Evolutionary conservation across 2,113 vertebrate species (phyloP), one percentile per base, ranked within the genome.

Genomic region (Xiphophorus maculatus): DNA sequence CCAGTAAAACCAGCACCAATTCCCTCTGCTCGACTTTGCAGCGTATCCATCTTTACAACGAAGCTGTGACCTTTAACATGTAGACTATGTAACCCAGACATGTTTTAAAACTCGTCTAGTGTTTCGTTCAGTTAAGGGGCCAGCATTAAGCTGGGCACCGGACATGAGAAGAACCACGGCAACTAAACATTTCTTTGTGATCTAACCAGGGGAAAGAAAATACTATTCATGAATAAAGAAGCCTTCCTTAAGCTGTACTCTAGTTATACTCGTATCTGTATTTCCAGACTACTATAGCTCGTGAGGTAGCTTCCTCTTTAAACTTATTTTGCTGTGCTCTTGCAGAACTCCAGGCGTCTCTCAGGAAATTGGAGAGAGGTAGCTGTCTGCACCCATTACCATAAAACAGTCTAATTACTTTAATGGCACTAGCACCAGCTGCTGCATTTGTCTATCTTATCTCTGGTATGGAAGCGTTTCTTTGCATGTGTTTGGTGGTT

Each of bases 341-440:
- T 87, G 88, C 93, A 95, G 94, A 93, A 89, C 70, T 93, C 94
- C 80, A 89, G 95, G 75, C 92, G 93, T 87, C 91, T 94, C 77
- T 63, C 93, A 83, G 93, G 93, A 77, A 95, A 94, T 91, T 95
- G 94, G 95, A 93, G 95, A 95, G 95, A 95, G 95, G 95, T 95
- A 95, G 88, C 79, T 74, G 87, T 88, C 86, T 88, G 79, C 74
- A 82, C 74, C 75, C 14, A 48, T 74, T 81, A 74, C 15, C 76
- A 30, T 83, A 40, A 66, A 83, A 76, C 68, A 76, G 62, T 69
- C 66, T 87, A 74, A 71, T 68, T 60, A 82, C 80, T 89, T 79
- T 58, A 61, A 84, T 76, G 48, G 68, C 78, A 69, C 64, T 30
- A 74, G 77, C 70, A 69, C 44, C 69, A 74, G 77, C 68, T 65